phyloP scores from a whole-genome alignment of 2,888 invertebrate species.

The Latheticus oryzae region DNA sequence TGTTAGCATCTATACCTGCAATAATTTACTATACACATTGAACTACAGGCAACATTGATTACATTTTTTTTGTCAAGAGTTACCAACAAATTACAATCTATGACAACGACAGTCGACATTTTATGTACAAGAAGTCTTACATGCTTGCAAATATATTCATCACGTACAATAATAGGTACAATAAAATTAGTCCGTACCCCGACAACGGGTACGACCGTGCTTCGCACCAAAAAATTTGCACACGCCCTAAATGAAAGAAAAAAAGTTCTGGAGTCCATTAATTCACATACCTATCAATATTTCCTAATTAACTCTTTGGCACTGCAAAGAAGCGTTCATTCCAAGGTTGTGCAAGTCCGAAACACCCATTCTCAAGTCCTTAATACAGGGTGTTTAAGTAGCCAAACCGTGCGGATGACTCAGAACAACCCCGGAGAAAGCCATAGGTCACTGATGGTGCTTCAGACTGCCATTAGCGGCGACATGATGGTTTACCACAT shows the following conservation, averaged over 20 bases:
- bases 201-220: conserved; percentile 51
- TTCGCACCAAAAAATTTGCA: conserved; percentile 63
- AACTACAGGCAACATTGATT: conserved; percentile 66
- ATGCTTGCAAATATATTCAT: conserved; percentile 56
- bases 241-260: conserved; percentile 60
- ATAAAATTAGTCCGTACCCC: conserved; percentile 45
- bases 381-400: conserved; percentile 53
- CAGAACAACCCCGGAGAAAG: conserved; percentile 81
- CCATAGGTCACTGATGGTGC: conserved; percentile 87
- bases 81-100: conserved; percentile 64
- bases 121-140: conserved; percentile 62
- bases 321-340: conserved; percentile 63
- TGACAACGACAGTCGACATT: conserved; percentile 65
- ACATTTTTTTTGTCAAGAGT: conserved; percentile 58
- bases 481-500: conserved; percentile 75
- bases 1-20: conserved; percentile 60
- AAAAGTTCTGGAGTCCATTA: conserved; percentile 47
- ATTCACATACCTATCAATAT: conserved; percentile 55
- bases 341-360: conserved; percentile 55
- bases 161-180: conserved; percentile 55
- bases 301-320: conserved; percentile 62
- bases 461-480: conserved; percentile 76
- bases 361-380: conserved; percentile 53
- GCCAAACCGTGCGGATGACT: conserved; percentile 71
- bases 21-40: conserved; percentile 67